Evolutionary conservation across 2,797 vertebrate species (phyloP), one percentile per base, ranked within the genome.

Genomic region (Labroides dimidiatus): DNA sequence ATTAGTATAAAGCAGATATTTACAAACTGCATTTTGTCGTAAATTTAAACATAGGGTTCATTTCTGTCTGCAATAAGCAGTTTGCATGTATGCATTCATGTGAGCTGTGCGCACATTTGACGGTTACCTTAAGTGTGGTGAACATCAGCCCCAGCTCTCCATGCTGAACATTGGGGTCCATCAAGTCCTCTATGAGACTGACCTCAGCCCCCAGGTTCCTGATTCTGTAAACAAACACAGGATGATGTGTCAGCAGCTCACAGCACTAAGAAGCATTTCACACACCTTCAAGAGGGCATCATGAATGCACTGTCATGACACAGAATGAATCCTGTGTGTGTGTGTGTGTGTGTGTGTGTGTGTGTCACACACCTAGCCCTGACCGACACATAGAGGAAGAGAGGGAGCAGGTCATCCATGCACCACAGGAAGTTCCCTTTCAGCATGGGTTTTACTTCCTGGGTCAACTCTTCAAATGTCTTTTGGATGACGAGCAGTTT

Each of bases 101-200:
- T 16, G 48, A 15, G 41, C 41, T 44, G 7, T 27, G 36, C 20
- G 41, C 58, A 27, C 10, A 10, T 12, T 4, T 15, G 8, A 5
- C 6, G 0, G 1, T n/a, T 64, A 96, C 97, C 95, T 98, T 98
- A 61, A 99, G 88, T 33, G 98, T 99, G 33, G 97, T 99, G 86
- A 99, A 97, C 97, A 99, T 99, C 81, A 98, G 95, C 54, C 97
- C 98, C 82, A 97, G 93, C 59, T 99, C 97, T 67, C 98, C 98
- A 1, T 96, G 96, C 82, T 98, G 97, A 59, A 99, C 81, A 65
- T 95, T 96, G 4, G 96, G 94, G 88, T 99, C 98, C 96, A 99
- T 99, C 20, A 99, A 81, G 80, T 99, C 97, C 72, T 99, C 97
- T 0, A 98, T 97, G 76, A 99, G 93, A 73, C 92, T 95, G 10